phyloP scores from a whole-genome alignment of 2,113 vertebrate genomes.

The Malurus elegans region DNA sequence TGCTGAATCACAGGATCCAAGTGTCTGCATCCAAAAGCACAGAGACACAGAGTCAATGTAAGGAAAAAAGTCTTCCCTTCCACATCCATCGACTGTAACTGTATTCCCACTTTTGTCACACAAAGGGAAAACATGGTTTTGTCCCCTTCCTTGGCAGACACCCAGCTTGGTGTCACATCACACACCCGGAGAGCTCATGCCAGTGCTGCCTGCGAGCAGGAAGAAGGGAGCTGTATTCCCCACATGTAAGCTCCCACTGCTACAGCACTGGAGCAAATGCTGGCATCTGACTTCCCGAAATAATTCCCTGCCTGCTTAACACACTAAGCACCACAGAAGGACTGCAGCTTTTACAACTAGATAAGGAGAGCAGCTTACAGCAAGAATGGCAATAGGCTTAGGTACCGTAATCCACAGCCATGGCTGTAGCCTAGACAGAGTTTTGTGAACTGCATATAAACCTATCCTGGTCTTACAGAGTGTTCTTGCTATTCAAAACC shows the following conservation, averaged over 20 bases:
- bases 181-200: accelerated
- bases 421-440: not conserved
- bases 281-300: not conserved
- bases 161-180: not conserved
- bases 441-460: not conserved
- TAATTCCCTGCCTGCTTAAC: not conserved
- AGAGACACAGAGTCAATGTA: not conserved
- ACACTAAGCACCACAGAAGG: not conserved
- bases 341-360: not conserved
- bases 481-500: not conserved
- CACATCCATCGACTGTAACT: not conserved
- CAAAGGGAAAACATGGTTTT: not conserved
- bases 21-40: not conserved
- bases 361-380: constrained; percentile 22
- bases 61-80: not conserved
- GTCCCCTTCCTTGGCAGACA: not conserved
- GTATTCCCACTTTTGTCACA: not conserved
- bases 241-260: not conserved
- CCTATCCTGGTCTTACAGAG: not conserved
- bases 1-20: not conserved
- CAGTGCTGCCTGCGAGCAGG: not conserved
- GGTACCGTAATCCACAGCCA: not conserved
- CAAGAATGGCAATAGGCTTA: constrained; percentile 25
- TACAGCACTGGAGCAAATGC: not conserved
- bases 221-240: not conserved